Conservation (phyloP, 2,888 invertebrate genomes). For the Callyntrura sp. region DNA sequence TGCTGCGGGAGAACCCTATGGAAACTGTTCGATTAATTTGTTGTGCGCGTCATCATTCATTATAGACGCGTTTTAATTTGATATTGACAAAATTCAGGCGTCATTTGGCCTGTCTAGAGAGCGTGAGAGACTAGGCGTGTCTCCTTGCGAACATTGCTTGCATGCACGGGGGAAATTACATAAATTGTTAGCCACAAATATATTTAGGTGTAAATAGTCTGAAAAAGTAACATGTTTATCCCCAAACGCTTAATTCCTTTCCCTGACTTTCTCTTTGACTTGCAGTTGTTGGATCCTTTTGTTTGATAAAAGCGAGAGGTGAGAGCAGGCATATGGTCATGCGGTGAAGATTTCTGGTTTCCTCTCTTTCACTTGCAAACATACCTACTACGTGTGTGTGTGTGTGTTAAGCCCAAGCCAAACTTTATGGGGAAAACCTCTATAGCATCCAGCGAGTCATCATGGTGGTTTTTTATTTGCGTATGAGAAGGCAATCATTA, state of each 20-base stretch:
- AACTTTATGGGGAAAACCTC: neutral
- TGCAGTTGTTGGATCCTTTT: neutral
- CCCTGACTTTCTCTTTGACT: slow-evolving; percentile 31
- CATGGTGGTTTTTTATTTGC: slow-evolving; percentile 32
- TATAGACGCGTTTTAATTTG: neutral
- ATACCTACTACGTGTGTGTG: too few relatives aligned
- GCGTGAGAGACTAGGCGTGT: neutral
- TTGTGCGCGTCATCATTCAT: too few relatives aligned
- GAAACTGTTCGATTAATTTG: too few relatives aligned
- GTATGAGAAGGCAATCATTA: slow-evolving; percentile 42
- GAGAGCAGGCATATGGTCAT: slow-evolving; percentile 46
- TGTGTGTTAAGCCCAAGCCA: neutral
- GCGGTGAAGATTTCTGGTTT: slow-evolving; percentile 15
- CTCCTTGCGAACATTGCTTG: neutral
- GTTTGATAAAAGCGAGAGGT: slow-evolving; percentile 31
- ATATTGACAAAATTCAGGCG: neutral
- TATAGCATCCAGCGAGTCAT: slow-evolving; percentile 13
- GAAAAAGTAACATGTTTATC: neutral
- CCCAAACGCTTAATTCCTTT: neutral
- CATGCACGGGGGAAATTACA: neutral
- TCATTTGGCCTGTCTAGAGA: neutral
- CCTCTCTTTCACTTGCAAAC: slow-evolving; percentile 1
- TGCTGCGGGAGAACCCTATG: too few relatives aligned
- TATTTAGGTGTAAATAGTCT: neutral
- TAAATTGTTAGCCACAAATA: slow-evolving; percentile 15